These are phyloP conservation scores for Nanorana parkeri DNA, from an alignment of 2,113 vertebrate species.

Conservation along the genomic window DNA sequence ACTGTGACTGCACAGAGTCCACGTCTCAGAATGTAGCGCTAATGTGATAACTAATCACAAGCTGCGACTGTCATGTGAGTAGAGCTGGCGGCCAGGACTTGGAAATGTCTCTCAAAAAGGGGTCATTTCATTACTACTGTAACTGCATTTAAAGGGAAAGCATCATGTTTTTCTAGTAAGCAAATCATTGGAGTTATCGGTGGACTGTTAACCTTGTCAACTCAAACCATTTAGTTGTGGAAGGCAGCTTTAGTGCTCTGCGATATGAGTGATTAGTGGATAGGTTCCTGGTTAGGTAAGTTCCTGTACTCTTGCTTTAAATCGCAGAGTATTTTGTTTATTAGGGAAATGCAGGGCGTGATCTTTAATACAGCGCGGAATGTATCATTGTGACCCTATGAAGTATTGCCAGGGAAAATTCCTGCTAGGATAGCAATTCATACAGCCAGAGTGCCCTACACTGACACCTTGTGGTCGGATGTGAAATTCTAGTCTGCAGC, in stretches of 20 bases:
- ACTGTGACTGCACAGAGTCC: not conserved
- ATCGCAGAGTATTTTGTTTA: not conserved
- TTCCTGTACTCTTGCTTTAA: too few species aligned
- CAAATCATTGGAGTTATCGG: too few species aligned
- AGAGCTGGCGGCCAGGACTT: too few species aligned
- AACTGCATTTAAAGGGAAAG: too few species aligned
- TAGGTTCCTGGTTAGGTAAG: too few species aligned
- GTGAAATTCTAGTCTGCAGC: not conserved
- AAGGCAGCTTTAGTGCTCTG: too few species aligned
- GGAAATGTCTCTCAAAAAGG: too few species aligned
- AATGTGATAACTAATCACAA: not conserved
- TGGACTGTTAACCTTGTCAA: too few species aligned
- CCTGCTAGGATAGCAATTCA: not conserved
- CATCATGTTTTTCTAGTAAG: too few species aligned
- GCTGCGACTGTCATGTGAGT: not conserved
- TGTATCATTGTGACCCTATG: not conserved
- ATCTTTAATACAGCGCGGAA: not conserved
- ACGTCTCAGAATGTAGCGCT: not conserved
- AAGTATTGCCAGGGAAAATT: not conserved
- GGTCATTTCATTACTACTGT: too few species aligned
- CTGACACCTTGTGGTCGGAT: not conserved
- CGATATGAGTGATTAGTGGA: too few species aligned
- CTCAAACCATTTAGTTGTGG: too few species aligned
- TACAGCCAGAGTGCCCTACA: not conserved
- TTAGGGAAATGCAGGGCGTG: not conserved